A percentile compares a stretch with the other conserved stretches of the same genome.
These are phyloP conservation scores for Ploceus nigricollis DNA, from an alignment of 2,113 vertebrate species.

Conservation along the genomic window DNA sequence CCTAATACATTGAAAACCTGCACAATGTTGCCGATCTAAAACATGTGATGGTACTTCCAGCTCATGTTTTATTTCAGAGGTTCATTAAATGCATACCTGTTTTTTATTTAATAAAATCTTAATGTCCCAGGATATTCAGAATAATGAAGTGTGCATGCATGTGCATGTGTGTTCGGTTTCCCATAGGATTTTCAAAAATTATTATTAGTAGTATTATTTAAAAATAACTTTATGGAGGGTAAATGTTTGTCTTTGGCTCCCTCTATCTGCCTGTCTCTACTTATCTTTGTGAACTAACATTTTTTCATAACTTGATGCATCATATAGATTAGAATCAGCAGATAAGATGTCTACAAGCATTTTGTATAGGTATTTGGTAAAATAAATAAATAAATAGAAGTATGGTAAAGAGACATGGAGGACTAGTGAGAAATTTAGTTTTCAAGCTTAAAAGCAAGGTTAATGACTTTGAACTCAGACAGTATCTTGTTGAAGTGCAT, in stretches of 20 bases:
- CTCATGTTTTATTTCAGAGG: constrained; percentile 31
- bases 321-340: background rate
- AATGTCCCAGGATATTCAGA: background rate
- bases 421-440: background rate
- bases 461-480: background rate
- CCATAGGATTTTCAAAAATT: background rate
- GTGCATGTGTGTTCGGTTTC: background rate
- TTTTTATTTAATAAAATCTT: constrained; percentile 39
- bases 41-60: constrained; percentile 38
- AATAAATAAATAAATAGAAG: background rate
- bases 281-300: constrained; percentile 3
- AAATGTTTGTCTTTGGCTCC: constrained; percentile 66
- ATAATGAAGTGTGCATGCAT: constrained; percentile 12
- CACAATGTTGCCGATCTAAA: background rate
- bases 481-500: background rate
- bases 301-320: background rate
- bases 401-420: background rate
- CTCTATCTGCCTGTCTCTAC: constrained; percentile 47
- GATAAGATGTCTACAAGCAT: background rate
- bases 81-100: constrained; percentile 26
- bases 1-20: constrained; percentile 18
- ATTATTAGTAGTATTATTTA: background rate
- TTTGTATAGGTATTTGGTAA: background rate
- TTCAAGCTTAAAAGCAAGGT: background rate
- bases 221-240: background rate